Base-by-base conservation (phyloP, 2,888 invertebrate genomes). In the Cataglyphis altisquamis region DNA sequence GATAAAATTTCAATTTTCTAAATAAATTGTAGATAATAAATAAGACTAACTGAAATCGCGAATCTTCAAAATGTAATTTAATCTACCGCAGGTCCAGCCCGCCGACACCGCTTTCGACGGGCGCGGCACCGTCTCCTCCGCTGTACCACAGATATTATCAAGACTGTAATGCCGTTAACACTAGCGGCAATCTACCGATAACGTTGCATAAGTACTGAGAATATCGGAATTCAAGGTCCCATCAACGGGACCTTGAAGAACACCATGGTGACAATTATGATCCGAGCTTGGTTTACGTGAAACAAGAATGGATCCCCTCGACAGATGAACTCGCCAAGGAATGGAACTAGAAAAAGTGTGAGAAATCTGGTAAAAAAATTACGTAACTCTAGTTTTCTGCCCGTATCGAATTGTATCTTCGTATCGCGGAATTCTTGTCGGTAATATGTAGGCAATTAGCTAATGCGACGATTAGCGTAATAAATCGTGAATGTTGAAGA, bases 191-290 rank as follows among this genome's bases (percentile, higher is more conserved):
- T 91, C 83, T 95, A 74, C 94, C 94, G n/a, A 94, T 95, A 89
- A 94, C 94, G 91, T 85, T 95, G 77, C 94, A 94, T 88, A 94
- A 94, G 86, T 95, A 95, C 94, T 95, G 94, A 95, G 94, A 94
- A 87, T 95, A 94, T 89, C 93, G 94, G 87, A 93, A 94, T 91
- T 94, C 94, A 94, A 94, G 94, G 92, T 92, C 94, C 87, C 92
- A 92, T 41, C 89, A 88, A 10, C 88, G 93, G 83, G 92, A 91
- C 88, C 93, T 94, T 93, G 94, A 93, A 89, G 91, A 91, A 18
- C 88, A 90, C 10, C 90, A 89, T 48, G 10, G 63, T 36, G 87
- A 90, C 18, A 86, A 86, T 67, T 92, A 93, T 84, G 93, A 94
- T 83, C 91, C 93, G 55, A 92, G 91, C 62, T 87, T 93, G 85